A percentile compares a stretch with the other conserved stretches of the same genome.
phyloP scores from a whole-genome alignment of 2,888 invertebrate species.

The Orthosia gracilis region DNA sequence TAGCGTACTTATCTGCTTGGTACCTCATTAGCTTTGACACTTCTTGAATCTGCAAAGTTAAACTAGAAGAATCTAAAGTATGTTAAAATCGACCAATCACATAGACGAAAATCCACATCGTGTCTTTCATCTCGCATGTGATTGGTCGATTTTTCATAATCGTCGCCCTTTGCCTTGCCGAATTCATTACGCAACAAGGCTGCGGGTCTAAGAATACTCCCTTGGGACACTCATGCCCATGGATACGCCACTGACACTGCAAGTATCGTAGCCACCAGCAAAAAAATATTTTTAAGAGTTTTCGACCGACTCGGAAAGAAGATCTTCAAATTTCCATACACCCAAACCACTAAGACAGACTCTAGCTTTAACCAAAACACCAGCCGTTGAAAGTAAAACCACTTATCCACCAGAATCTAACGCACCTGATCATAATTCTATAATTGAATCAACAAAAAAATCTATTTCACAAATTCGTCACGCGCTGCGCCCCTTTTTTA shows the following conservation, averaged over 20 bases:
- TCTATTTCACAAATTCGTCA: constrained; percentile 71
- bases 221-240: not conserved
- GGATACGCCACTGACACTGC: too few species aligned
- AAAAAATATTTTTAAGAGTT: too few species aligned
- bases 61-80: not conserved
- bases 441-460: constrained; percentile 60
- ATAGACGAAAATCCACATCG: too few species aligned
- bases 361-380: not conserved
- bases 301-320: too few species aligned
- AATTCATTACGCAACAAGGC: too few species aligned
- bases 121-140: too few species aligned
- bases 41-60: not conserved
- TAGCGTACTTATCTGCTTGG: too few species aligned
- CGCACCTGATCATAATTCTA: constrained; percentile 43
- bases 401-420: not conserved
- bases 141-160: too few species aligned
- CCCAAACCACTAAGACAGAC: not conserved
- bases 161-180: too few species aligned
- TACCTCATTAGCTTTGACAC: not conserved
- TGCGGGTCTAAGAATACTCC: not conserved
- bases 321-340: too few species aligned
- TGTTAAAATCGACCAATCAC: too few species aligned
- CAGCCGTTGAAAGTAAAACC: constrained; percentile 1
- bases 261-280: too few species aligned
- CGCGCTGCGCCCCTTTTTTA: constrained; percentile 67